These are phyloP conservation scores for Plectropomus leopardus DNA, from an alignment of 2,113 vertebrate genomes.

Conservation along the genomic window DNA sequence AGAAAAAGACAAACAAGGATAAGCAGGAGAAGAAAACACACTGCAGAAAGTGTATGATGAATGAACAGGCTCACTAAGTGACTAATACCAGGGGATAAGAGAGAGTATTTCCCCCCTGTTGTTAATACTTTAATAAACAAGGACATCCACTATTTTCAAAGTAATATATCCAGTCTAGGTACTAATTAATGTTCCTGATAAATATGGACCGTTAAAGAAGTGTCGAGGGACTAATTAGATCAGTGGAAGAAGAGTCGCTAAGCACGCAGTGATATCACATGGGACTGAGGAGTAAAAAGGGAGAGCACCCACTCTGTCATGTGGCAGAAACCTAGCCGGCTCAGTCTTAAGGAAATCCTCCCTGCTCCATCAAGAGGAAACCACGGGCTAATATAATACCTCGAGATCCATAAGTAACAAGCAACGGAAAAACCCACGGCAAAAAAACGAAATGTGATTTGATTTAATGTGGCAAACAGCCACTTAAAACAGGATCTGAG, in stretches of 20 bases:
- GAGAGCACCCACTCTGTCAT: slow-evolving; percentile 77
- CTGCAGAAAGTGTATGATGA: slow-evolving; percentile 67
- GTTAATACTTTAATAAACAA: slow-evolving; percentile 85
- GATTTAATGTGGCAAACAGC: slow-evolving; percentile 70
- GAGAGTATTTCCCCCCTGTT: slow-evolving; percentile 63
- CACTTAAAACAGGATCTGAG: slow-evolving; percentile 73
- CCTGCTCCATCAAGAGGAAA: slow-evolving; percentile 68
- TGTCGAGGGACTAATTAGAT: slow-evolving; percentile 88
- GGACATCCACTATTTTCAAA: slow-evolving; percentile 76
- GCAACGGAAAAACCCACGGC: slow-evolving; percentile 65
- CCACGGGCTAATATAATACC: slow-evolving; percentile 71
- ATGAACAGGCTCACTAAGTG: slow-evolving; percentile 69
- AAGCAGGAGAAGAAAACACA: slow-evolving; percentile 59
- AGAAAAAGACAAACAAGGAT: slow-evolving; percentile 76
- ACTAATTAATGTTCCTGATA: slow-evolving; percentile 87
- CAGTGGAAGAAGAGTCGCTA: slow-evolving; percentile 75
- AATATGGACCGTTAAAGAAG: slow-evolving; percentile 80
- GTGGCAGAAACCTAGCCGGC: slow-evolving; percentile 50
- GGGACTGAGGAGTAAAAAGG: slow-evolving; percentile 64
- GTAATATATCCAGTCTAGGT: slow-evolving; percentile 80
- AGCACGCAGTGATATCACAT: slow-evolving; percentile 69
- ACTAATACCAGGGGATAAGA: slow-evolving; percentile 76
- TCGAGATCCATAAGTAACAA: slow-evolving; percentile 72
- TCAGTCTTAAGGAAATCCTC: slow-evolving; percentile 61
- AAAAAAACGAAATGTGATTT: slow-evolving; percentile 77